A percentile compares a stretch with the other conserved stretches of the same genome.
Evolutionary conservation across 92 coral and sea anemone genomes (phyloP).

Genomic region (Porites evermanni): DNA sequence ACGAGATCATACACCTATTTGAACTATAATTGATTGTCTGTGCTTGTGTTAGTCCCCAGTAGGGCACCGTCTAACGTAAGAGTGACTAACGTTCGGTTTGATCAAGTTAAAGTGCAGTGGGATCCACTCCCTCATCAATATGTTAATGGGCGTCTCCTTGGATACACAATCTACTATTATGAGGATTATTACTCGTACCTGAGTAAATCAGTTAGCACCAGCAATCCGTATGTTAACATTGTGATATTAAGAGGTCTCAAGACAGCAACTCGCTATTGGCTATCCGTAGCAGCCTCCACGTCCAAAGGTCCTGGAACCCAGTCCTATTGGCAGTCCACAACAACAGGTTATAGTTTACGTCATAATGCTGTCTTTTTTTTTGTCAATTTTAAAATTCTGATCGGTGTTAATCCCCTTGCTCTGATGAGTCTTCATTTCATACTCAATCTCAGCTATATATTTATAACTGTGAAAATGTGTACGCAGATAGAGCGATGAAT

Average conservation of each 20-base stretch:
- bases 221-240: neutral
- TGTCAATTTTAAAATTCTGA: too few relatives aligned
- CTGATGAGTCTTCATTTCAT: too few relatives aligned
- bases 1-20: too few relatives aligned
- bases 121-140: conserved; percentile 3
- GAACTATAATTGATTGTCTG: neutral
- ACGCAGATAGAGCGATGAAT: too few relatives aligned
- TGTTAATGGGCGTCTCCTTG: neutral
- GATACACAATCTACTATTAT: neutral
- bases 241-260: neutral
- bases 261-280: neutral
- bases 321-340: neutral
- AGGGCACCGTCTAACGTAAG: neutral
- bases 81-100: neutral
- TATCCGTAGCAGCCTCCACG: neutral
- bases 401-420: too few relatives aligned
- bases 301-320: neutral
- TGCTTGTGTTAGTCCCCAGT: neutral
- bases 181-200: neutral
- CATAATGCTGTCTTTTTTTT: neutral
- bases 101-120: conserved; percentile 1
- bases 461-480: too few relatives aligned
- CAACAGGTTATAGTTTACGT: neutral
- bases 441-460: too few relatives aligned
- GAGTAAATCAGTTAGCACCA: neutral